Percentiles rank a stretch among this genome's conserved stretches.
phyloP scores from a whole-genome alignment of 2,113 vertebrate species.

The Colinus virginianus region DNA sequence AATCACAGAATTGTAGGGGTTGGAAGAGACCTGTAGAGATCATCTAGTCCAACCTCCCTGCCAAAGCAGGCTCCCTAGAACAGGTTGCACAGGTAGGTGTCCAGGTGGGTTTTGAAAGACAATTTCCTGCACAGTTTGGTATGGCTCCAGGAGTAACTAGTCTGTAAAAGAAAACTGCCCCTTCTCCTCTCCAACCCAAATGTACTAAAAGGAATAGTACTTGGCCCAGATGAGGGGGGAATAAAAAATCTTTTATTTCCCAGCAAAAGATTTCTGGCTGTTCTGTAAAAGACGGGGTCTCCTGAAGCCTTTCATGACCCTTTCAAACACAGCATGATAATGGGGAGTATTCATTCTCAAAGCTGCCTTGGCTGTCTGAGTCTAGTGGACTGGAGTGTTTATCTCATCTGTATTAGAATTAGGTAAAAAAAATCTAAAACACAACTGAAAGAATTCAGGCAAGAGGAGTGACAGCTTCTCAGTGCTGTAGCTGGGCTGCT shows the following conservation, averaged over 20 bases:
- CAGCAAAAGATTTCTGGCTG: constrained; percentile 56
- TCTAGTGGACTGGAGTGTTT: constrained; percentile 37
- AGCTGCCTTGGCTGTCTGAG: constrained; percentile 26
- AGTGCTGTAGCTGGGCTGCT: neutral
- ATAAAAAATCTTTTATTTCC: constrained; percentile 58
- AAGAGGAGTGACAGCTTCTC: constrained; percentile 34
- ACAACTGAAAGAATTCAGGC: constrained; percentile 7
- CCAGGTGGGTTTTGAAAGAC: too few species aligned
- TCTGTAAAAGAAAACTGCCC: constrained; percentile 19
- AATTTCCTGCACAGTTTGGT: constrained; percentile 1
- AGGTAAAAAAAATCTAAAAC: constrained; percentile 41
- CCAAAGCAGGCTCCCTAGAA: too few species aligned
- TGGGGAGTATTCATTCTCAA: constrained; percentile 43
- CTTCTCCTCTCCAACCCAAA: neutral
- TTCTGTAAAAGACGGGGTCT: constrained; percentile 11
- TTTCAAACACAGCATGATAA: constrained; percentile 38
- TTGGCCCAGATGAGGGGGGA: constrained; percentile 57
- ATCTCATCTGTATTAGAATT: constrained; percentile 5
- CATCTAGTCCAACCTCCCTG: too few species aligned
- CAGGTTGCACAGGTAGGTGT: too few species aligned
- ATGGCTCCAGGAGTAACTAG: neutral
- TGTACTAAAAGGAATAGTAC: constrained; percentile 46
- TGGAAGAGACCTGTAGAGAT: too few species aligned
- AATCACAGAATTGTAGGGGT: too few species aligned
- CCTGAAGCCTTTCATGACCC: constrained; percentile 32